Percentiles rank a stretch among this genome's conserved stretches.
Evolutionary conservation across 2,113 vertebrate species (phyloP).

Genomic region (Tinamus guttatus): DNA sequence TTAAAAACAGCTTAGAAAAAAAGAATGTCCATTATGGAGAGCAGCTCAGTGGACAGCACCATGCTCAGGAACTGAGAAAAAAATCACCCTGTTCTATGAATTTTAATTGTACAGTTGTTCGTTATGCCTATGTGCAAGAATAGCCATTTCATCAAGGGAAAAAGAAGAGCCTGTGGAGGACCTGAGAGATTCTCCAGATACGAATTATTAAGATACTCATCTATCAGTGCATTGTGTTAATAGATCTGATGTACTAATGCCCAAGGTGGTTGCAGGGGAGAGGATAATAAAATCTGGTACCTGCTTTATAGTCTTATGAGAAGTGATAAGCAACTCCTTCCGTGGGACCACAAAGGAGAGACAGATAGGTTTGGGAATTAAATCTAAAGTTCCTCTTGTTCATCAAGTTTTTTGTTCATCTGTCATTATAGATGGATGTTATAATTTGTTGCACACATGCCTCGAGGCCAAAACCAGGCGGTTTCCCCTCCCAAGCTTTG

Average conservation of each 20-base stretch:
- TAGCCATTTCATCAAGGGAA: background rate
- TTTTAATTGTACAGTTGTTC: background rate
- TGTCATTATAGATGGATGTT: background rate
- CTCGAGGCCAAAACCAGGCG: background rate
- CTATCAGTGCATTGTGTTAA: background rate
- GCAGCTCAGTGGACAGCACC: background rate
- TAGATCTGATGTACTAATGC: background rate
- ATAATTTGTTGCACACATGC: background rate
- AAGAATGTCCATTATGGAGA: background rate
- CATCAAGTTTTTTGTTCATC: background rate
- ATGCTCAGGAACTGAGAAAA: background rate
- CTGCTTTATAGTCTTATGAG: background rate
- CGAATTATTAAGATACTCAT: background rate
- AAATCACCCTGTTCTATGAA: background rate
- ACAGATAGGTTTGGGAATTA: background rate
- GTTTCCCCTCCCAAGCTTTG: background rate
- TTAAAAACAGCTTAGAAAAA: background rate
- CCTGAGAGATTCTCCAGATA: background rate
- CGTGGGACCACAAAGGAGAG: background rate
- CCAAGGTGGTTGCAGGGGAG: background rate
- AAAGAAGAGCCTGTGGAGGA: background rate
- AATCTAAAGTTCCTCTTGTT: background rate
- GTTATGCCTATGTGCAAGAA: background rate
- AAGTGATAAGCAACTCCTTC: background rate
- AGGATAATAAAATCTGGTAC: background rate